Percentiles rank a stretch among this genome's conserved stretches.
phyloP scores from a whole-genome alignment of 2,888 invertebrate species.

The Lepidochitona cinerea region DNA sequence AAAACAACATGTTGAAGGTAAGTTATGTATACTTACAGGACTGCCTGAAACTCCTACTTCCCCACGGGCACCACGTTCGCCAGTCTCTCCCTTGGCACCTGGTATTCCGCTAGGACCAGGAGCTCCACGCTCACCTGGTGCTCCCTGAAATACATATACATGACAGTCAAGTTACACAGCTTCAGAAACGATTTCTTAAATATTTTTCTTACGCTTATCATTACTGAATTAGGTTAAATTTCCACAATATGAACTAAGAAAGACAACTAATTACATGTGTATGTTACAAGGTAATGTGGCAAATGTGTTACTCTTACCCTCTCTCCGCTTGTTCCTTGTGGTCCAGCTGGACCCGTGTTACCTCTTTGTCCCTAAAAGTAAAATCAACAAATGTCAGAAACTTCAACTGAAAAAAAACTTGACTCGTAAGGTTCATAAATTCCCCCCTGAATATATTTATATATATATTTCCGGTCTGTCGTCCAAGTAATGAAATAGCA shows the following conservation, averaged over 20 bases:
- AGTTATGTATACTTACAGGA: background rate
- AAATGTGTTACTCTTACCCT: background rate
- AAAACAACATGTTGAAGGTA: too few relatives aligned
- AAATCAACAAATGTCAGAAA: background rate
- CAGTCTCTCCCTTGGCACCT: slow-evolving; percentile 34
- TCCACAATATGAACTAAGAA: background rate
- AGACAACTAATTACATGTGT: background rate
- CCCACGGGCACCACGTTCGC: slow-evolving; percentile 44
- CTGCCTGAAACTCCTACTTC: slow-evolving; percentile 41
- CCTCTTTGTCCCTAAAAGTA: background rate
- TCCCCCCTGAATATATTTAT: too few relatives aligned
- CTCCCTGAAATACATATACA: background rate
- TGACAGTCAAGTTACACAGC: background rate
- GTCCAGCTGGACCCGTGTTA: background rate
- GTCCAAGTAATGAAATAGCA: too few relatives aligned
- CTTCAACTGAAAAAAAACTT: too few relatives aligned
- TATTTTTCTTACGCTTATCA: too few relatives aligned
- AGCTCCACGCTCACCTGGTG: slow-evolving; percentile 12
- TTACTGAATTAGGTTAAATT: background rate
- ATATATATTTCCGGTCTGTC: too few relatives aligned
- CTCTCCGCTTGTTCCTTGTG: background rate
- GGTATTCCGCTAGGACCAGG: slow-evolving; percentile 24
- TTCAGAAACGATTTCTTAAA: background rate
- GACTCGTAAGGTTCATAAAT: too few relatives aligned
- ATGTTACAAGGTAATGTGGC: too few relatives aligned